Base-by-base conservation (phyloP, 2,113 vertebrate genomes). In the Oophaga pumilio region DNA sequence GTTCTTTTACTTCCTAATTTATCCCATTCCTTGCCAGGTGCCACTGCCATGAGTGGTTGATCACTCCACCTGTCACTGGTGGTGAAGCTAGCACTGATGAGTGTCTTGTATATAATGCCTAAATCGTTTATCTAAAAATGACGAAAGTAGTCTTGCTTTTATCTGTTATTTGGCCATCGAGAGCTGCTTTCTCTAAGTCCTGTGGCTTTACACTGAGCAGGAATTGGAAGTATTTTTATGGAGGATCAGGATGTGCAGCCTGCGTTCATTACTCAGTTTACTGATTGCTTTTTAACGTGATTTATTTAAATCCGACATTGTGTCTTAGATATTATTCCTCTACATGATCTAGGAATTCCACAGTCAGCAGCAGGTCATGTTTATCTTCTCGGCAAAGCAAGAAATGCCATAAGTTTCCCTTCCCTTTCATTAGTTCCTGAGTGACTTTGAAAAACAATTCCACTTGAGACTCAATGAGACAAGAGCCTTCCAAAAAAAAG, bases 381-480 rank as follows among this genome's bases (percentile, higher is more conserved):
- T 80, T 76, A 83, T 88, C 80, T 66, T 87, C 57, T 82, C 26
- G 71, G 56, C 79, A 59, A 76, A 64, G 17, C 18, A 74, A 87
- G 69, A 88, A 82, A 83, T 83, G 52, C 69, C 59, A 68, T 20
- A 76, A 82, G 28, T 53, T 83, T 64, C 49, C 86, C 12, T 81
- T 83, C 80, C 69, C 59, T 88, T 83, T 56, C 56, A 52, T 62
- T 76, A 81, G 43, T 66, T 83, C 60, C 80, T 83, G 33, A 82
- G 79, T 82, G 68, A 74, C 86, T 87, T 81, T 74, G 86, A 81
- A 71, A 88, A 88, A 83, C 79, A 76, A 76, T 88, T 57, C 80
- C 79, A 83, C 86, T 88, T 88, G 80, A 88, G 80, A 50, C 53
- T 81, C 76, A 87, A 87, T 81, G 77, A 81, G 62, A 82, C 68